Percentiles rank a stretch among this genome's conserved stretches.
Conservation (phyloP, 2,888 invertebrate genomes). For the Acanthosepion pharaonis region DNA sequence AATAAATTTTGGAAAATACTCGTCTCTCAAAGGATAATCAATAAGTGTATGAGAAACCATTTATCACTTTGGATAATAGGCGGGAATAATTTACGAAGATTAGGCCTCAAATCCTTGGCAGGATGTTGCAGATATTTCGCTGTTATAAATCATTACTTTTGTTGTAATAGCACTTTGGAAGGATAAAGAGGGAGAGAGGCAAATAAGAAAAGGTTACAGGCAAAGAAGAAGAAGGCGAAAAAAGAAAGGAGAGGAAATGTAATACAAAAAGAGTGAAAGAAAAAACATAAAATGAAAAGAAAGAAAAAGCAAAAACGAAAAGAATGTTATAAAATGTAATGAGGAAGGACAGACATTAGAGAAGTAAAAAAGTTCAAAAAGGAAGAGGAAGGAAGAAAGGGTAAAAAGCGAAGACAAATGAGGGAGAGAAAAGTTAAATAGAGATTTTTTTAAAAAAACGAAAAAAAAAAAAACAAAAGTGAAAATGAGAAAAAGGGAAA, state of each 20-base stretch:
- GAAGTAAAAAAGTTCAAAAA: too few species aligned
- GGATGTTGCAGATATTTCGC: conserved; percentile 33
- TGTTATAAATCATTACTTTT: conserved; percentile 9
- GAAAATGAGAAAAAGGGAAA: background rate
- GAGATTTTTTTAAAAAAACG: background rate
- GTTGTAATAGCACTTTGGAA: background rate
- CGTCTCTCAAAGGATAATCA: conserved; percentile 33
- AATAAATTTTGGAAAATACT: conserved; percentile 13
- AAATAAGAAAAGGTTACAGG: background rate
- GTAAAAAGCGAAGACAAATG: too few species aligned
- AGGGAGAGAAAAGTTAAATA: background rate
- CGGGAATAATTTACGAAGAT: conserved; percentile 15
- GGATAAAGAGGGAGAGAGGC: background rate
- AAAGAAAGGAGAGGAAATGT: background rate
- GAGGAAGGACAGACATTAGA: too few species aligned
- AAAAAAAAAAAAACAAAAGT: background rate
- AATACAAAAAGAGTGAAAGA: background rate
- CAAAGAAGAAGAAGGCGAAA: background rate
- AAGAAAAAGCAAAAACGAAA: too few species aligned
- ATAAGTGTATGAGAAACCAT: conserved; percentile 33
- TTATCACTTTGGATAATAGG: conserved; percentile 33
- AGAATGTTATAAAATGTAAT: too few species aligned
- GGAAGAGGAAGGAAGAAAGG: too few species aligned
- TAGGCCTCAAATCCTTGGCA: conserved; percentile 17
- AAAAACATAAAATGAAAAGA: background rate